phyloP scores from a whole-genome alignment of 2,888 invertebrate genomes.

The Drosophila buzzatii region DNA sequence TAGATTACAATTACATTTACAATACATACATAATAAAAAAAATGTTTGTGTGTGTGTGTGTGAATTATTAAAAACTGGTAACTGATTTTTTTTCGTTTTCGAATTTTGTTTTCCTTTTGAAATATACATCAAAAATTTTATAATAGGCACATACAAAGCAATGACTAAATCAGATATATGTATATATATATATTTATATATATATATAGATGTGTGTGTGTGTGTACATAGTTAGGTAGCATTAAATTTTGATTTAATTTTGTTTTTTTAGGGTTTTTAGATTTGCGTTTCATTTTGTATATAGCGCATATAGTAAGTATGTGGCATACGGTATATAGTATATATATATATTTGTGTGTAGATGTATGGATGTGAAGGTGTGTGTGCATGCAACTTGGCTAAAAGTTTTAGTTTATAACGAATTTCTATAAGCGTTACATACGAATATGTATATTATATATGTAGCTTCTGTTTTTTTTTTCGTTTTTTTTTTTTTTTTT shows the following conservation, averaged over 20 bases:
- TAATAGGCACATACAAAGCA: conserved; percentile 80
- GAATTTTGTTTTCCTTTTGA: conserved; percentile 17
- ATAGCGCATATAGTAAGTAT: conserved; percentile 25
- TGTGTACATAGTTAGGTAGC: conserved; percentile 40
- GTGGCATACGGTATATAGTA: conserved; percentile 25
- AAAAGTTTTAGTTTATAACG: conserved; percentile 63
- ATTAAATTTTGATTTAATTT: conserved; percentile 59
- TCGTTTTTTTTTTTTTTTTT: too few relatives aligned
- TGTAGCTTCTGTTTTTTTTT: conserved; percentile 53
- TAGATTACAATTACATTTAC: conserved; percentile 57
- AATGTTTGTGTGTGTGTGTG: conserved; percentile 13
- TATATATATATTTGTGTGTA: conserved; percentile 11
- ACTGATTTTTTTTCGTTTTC: conserved; percentile 39
- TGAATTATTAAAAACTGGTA: conserved; percentile 61
- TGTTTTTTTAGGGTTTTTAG: conserved; percentile 7
- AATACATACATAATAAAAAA: conserved; percentile 60
- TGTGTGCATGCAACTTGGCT: conserved; percentile 46
- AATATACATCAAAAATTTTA: conserved; percentile 72
- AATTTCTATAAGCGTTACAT: conserved; percentile 69
- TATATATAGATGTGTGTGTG: conserved; percentile 13
- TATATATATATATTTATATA: conserved; percentile 6
- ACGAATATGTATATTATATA: conserved; percentile 39
- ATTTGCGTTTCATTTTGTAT: neutral
- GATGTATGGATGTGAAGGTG: conserved; percentile 22
- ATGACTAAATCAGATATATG: conserved; percentile 73